Conservation (phyloP, 2,113 vertebrate genomes). For the Gasterosteus aculeatus region DNA sequence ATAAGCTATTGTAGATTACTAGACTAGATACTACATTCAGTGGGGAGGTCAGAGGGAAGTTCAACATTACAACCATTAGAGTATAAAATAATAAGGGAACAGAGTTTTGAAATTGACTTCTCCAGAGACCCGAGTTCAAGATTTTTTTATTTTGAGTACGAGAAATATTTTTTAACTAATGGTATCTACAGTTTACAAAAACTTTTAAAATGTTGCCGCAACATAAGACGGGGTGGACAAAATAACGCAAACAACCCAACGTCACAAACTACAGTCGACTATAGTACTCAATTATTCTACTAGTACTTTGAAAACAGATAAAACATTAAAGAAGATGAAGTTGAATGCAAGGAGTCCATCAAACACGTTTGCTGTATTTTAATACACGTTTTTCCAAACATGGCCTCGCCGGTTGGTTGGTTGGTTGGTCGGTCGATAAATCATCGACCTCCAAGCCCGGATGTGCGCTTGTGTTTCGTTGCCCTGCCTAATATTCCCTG, state of each 20-base stretch:
- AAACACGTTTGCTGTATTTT: background rate
- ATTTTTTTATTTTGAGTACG: no score
- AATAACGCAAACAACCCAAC: background rate
- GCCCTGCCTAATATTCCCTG: background rate
- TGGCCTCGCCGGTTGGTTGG: background rate
- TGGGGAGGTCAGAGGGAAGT: background rate
- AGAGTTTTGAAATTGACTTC: no score
- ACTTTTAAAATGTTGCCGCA: background rate
- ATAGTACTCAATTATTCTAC: background rate
- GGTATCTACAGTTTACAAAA: no score
- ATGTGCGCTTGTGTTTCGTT: fast-evolving
- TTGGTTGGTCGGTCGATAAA: no score
- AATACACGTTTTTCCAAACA: background rate
- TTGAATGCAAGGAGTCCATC: background rate
- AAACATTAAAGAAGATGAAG: background rate
- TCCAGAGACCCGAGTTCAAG: no score
- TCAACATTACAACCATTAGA: background rate
- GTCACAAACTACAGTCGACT: background rate
- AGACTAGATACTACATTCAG: background rate
- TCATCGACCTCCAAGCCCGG: no score
- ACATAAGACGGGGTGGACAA: background rate
- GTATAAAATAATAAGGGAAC: background rate
- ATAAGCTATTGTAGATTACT: background rate
- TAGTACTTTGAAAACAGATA: background rate
- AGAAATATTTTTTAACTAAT: no score